Percentiles rank a stretch among this genome's conserved stretches.
These are phyloP conservation scores for Ridgeia piscesae DNA, from an alignment of 1,140 invertebrate genomes.

Conservation along the genomic window DNA sequence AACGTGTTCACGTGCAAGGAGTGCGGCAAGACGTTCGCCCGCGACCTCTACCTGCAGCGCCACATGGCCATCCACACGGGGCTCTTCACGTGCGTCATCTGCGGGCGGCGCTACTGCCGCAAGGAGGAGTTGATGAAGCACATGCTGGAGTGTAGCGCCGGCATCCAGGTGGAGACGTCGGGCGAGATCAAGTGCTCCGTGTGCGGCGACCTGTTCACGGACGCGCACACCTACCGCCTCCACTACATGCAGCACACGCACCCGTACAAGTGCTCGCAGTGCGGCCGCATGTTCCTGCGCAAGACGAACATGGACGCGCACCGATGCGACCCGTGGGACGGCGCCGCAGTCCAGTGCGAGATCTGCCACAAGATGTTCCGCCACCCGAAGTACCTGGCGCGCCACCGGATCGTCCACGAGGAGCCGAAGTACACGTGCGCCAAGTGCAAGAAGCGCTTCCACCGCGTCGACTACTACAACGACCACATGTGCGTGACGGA, in stretches of 20 bases:
- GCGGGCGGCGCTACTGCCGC: background rate
- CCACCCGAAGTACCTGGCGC: conserved; percentile 35
- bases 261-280: conserved; percentile 53
- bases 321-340: conserved; percentile 7
- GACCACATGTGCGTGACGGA: conserved; percentile 38
- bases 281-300: conserved; percentile 40
- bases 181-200: conserved; percentile 35
- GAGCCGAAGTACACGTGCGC: conserved; percentile 41
- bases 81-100: conserved; percentile 11
- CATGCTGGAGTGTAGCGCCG: conserved; percentile 10
- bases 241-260: conserved; percentile 57
- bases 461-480: conserved; percentile 36
- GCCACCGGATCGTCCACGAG: conserved; percentile 39
- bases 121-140: conserved; percentile 20
- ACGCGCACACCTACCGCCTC: conserved; percentile 43
- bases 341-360: conserved; percentile 2
- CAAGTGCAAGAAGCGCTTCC: conserved; percentile 40
- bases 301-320: conserved; percentile 14
- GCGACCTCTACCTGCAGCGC: conserved; percentile 8
- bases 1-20: background rate
- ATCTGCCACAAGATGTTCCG: conserved; percentile 38
- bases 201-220: conserved; percentile 41
- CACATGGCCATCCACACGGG: conserved; percentile 10
- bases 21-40: background rate
- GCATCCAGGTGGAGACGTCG: conserved; percentile 29